A percentile compares a stretch with the other conserved stretches of the same genome.
Conservation (phyloP, 2,113 vertebrate species). For the Chinchilla lanigera region DNA sequence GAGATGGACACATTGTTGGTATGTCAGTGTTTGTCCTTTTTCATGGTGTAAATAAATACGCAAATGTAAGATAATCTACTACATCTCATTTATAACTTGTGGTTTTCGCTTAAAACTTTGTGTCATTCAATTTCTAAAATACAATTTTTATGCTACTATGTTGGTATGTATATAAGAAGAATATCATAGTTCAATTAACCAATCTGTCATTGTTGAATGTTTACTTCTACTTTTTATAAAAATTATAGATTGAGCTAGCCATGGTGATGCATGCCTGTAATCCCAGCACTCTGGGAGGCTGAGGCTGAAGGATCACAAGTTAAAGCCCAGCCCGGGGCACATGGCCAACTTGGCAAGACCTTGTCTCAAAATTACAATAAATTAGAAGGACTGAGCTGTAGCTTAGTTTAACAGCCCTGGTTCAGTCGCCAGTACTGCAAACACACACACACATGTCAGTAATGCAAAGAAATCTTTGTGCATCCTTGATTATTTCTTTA, state of each 20-base stretch:
- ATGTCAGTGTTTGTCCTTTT: neutral
- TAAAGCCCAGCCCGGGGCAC: neutral
- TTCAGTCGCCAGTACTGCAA: neutral
- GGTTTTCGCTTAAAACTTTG: neutral
- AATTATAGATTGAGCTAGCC: neutral
- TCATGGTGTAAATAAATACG: neutral
- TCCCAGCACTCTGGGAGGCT: neutral
- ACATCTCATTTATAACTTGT: neutral
- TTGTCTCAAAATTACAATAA: neutral
- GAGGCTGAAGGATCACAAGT: neutral
- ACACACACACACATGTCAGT: neutral
- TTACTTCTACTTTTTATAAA: constrained; percentile 13
- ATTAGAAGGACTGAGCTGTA: neutral
- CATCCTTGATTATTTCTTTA: neutral
- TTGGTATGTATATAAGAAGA: neutral
- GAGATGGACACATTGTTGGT: neutral
- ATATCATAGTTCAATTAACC: neutral
- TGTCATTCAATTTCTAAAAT: neutral
- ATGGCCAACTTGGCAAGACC: neutral
- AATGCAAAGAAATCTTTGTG: neutral
- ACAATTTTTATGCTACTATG: neutral
- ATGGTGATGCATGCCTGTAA: neutral
- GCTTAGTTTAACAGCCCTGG: neutral
- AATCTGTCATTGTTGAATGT: neutral
- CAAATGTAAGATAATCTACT: neutral